Conservation (phyloP, 2,888 invertebrate species). For the Hermaeophaga mercurialis region DNA sequence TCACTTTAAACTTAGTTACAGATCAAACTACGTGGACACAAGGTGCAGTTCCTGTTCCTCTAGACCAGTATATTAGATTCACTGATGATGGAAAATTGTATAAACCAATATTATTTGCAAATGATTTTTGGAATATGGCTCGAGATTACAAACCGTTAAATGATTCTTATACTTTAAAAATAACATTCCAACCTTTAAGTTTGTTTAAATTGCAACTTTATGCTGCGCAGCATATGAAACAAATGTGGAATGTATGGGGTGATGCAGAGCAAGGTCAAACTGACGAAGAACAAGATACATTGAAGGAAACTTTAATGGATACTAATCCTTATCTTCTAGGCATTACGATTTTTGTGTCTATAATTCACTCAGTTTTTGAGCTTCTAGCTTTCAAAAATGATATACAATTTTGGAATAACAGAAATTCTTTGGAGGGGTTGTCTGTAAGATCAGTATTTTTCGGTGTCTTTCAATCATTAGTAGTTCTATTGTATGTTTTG, state of each 20-base stretch:
- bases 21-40: conserved; percentile 96
- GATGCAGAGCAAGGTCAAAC: conserved; percentile 75
- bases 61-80: conserved; percentile 92
- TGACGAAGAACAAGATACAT: conserved; percentile 86
- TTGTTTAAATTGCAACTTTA: conserved; percentile 99
- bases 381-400: conserved; percentile 99
- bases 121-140: conserved; percentile 99
- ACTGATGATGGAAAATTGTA: conserved; percentile 84
- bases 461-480: conserved; percentile 94
- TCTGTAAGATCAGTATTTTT: conserved; percentile 98
- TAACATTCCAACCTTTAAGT: conserved; percentile 88
- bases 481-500: conserved; percentile 94
- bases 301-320: conserved; percentile 93
- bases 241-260: conserved; percentile 74
- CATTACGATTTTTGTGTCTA: conserved; percentile 88
- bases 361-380: conserved; percentile 97
- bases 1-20: conserved; percentile 92
- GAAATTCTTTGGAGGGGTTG: conserved; percentile 94
- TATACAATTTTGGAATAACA: conserved; percentile 99
- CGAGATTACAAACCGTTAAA: conserved; percentile 90
- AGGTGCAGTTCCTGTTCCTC: conserved; percentile 88
- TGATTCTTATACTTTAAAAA: conserved; percentile 72
- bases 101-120: conserved; percentile 91
- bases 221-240: conserved; percentile 91
- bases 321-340: conserved; percentile 95